A percentile compares a stretch with the other conserved stretches of the same genome.
Conservation (phyloP, 2,113 vertebrate genomes). For the Burhinus oedicnemus region DNA sequence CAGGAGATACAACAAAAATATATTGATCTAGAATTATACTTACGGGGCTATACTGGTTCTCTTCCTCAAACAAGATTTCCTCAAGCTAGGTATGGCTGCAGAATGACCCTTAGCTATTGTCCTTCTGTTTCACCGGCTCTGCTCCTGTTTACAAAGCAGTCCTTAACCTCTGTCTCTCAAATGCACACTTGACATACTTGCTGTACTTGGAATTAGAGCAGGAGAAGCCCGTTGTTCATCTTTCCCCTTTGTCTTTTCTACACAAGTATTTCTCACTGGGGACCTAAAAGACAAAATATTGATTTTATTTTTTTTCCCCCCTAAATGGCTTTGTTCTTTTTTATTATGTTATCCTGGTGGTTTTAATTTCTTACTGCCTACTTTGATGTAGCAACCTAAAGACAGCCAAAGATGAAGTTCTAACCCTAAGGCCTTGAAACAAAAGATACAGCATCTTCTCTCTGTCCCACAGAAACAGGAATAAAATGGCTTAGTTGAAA, state of each 20-base stretch:
- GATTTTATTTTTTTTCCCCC: background rate
- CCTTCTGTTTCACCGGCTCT: constrained; percentile 38
- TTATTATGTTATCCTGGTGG: constrained; percentile 37
- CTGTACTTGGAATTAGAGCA: constrained; percentile 59
- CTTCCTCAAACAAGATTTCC: background rate
- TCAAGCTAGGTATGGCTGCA: constrained; percentile 20
- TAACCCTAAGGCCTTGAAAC: constrained; percentile 53
- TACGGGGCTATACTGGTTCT: background rate
- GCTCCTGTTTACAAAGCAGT: constrained; percentile 16
- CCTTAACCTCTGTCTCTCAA: constrained; percentile 1
- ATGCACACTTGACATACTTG: constrained; percentile 52
- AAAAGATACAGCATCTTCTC: constrained; percentile 39
- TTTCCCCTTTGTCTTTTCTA: constrained; percentile 45
- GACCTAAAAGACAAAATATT: constrained; percentile 65
- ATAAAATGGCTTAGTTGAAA: constrained; percentile 47
- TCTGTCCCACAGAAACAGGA: constrained; percentile 25
- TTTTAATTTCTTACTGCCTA: constrained; percentile 64
- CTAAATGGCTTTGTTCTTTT: constrained; percentile 54
- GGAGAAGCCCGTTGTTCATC: constrained; percentile 32
- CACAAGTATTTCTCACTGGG: constrained; percentile 21
- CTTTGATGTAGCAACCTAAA: constrained; percentile 56
- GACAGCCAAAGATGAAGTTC: constrained; percentile 52
- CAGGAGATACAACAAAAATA: background rate
- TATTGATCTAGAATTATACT: background rate
- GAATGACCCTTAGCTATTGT: constrained; percentile 28